Conservation (phyloP, 2,888 invertebrate genomes). For the Ceraclea dissimilis region DNA sequence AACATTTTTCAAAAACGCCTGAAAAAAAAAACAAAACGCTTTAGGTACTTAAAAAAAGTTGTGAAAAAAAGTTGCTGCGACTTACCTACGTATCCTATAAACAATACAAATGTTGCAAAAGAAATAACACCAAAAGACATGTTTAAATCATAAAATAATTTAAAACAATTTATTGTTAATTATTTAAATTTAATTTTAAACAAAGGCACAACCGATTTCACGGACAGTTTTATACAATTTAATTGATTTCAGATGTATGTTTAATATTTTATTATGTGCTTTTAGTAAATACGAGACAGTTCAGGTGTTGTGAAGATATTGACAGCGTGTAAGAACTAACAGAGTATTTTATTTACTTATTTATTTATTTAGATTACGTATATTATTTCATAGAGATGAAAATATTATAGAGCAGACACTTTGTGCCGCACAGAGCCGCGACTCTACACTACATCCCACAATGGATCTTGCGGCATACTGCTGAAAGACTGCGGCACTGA, state of each 20-base stretch:
- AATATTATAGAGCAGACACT: background rate
- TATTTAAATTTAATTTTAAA: background rate
- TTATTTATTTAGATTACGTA: too few relatives aligned
- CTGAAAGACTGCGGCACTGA: constrained; percentile 9
- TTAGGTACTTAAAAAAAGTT: constrained; percentile 1
- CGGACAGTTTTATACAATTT: constrained; percentile 4
- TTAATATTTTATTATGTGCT: background rate
- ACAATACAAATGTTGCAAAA: constrained; percentile 6
- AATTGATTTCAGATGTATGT: background rate
- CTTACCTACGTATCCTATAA: constrained; percentile 15
- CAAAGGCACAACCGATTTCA: constrained; percentile 10
- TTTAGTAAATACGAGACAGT: background rate
- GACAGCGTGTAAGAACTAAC: too few relatives aligned
- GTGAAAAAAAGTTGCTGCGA: background rate
- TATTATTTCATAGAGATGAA: too few relatives aligned
- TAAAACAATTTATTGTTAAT: background rate
- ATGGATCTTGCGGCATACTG: constrained; percentile 12
- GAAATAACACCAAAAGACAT: constrained; percentile 15
- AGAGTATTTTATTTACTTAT: background rate
- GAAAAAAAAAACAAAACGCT: too few relatives aligned
- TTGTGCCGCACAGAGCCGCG: background rate
- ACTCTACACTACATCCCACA: background rate
- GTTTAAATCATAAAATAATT: background rate
- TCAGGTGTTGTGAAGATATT: too few relatives aligned
- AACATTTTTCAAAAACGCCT: too few relatives aligned